Evolutionary conservation across 2,888 invertebrate species (phyloP).

Genomic region (Elegia similella): DNA sequence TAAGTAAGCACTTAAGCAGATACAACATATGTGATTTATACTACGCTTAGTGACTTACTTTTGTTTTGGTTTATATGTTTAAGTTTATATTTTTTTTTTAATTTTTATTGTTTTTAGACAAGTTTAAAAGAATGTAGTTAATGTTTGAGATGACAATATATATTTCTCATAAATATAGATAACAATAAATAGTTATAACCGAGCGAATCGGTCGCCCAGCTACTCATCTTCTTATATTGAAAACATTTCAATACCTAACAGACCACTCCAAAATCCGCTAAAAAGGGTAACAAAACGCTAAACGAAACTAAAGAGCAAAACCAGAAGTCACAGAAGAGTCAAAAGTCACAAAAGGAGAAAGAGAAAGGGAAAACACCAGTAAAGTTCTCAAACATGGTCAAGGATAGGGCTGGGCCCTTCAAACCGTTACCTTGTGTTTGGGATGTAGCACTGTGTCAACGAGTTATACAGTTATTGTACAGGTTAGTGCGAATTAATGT

Average conservation of each 20-base stretch:
- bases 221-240: neutral
- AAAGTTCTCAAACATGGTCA: conserved; percentile 52
- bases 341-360: conserved; percentile 57
- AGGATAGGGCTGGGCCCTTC: conserved; percentile 63
- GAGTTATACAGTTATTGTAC: conserved; percentile 60
- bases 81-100: too few relatives aligned
- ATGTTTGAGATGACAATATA: too few relatives aligned
- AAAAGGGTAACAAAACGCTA: conserved; percentile 54
- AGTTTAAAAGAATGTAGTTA: too few relatives aligned
- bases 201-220: too few relatives aligned
- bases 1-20: too few relatives aligned
- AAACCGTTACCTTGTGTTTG: conserved; percentile 64
- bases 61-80: too few relatives aligned
- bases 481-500: conserved; percentile 38
- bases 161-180: too few relatives aligned
- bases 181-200: too few relatives aligned
- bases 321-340: conserved; percentile 54
- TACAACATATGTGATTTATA: too few relatives aligned
- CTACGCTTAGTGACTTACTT: too few relatives aligned
- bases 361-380: conserved; percentile 51
- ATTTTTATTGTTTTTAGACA: too few relatives aligned
- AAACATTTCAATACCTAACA: conserved; percentile 28
- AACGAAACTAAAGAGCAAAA: conserved; percentile 57
- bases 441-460: conserved; percentile 54
- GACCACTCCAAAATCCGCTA: conserved; percentile 52